Percentiles rank a stretch among this genome's conserved stretches.
Evolutionary conservation across 1,140 invertebrate genomes (phyloP).

Genomic region (Philaenus spumarius): DNA sequence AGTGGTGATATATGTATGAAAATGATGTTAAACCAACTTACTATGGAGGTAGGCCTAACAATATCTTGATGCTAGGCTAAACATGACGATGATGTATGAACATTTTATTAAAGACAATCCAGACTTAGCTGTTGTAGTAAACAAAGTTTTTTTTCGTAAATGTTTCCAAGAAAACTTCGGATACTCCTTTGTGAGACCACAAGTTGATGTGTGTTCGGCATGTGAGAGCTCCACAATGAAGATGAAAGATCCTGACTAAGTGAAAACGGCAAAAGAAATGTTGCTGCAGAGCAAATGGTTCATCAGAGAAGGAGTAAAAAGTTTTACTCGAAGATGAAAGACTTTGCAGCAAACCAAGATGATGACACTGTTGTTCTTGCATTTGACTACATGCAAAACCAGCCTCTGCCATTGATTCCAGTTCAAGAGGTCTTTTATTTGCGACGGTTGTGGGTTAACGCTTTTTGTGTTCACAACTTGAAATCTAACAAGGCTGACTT

Average conservation of each 20-base stretch:
- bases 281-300: slow-evolving; percentile 10
- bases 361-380: slow-evolving; percentile 3
- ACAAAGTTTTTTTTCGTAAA: neutral
- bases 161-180: slow-evolving; percentile 11
- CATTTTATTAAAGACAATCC: neutral
- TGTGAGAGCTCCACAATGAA: slow-evolving; percentile 5
- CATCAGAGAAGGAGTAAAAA: slow-evolving; percentile 11
- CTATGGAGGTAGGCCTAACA: neutral
- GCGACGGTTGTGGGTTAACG: slow-evolving; percentile 19
- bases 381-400: slow-evolving; percentile 26
- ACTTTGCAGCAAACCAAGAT: slow-evolving; percentile 5
- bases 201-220: slow-evolving; percentile 10
- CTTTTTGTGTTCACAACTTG: no score
- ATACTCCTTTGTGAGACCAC: slow-evolving; percentile 6
- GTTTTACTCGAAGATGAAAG: slow-evolving; percentile 9
- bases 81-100: slow-evolving; percentile 1
- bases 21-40: slow-evolving; percentile 1
- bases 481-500: no score
- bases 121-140: neutral
- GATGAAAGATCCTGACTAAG: neutral
- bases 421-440: slow-evolving; percentile 25
- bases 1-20: neutral
- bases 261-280: no score
- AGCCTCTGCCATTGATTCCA: slow-evolving; percentile 19
- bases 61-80: neutral